phyloP scores from a whole-genome alignment of 2,113 vertebrate species.

The Dendropsophus ebraccatus region DNA sequence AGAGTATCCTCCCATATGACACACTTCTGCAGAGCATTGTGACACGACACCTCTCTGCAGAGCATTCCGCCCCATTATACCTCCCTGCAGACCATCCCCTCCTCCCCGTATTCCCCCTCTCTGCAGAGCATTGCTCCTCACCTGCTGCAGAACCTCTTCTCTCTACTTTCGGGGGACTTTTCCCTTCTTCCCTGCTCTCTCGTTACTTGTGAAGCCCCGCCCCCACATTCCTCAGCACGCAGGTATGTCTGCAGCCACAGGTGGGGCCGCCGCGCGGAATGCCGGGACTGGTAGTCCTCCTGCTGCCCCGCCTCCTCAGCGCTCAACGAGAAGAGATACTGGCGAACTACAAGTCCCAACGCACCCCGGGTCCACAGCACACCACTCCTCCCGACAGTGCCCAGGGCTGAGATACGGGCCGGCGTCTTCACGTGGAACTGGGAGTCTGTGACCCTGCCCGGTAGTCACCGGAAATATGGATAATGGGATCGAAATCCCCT shows the following conservation, averaged over 20 bases:
- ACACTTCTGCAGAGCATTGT: too few species aligned
- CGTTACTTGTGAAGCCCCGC: neutral
- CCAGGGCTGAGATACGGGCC: neutral
- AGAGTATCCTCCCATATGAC: too few species aligned
- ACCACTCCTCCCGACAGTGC: neutral
- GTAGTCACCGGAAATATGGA: neutral
- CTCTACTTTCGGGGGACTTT: neutral
- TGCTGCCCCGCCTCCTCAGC: neutral
- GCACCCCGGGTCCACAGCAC: neutral
- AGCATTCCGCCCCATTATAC: too few species aligned
- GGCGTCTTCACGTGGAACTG: too few species aligned
- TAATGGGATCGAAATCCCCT: too few species aligned
- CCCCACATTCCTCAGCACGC: constrained; percentile 31
- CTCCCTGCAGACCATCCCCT: too few species aligned
- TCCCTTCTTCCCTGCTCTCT: neutral
- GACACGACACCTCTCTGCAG: too few species aligned
- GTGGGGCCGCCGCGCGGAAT: constrained; percentile 33
- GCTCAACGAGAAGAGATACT: neutral
- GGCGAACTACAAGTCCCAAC: constrained; percentile 22
- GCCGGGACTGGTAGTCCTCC: constrained; percentile 21
- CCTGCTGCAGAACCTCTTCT: neutral
- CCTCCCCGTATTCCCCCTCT: too few species aligned
- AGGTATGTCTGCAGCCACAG: constrained; percentile 36
- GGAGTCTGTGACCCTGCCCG: neutral
- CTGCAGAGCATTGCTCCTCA: too few species aligned